phyloP scores from a whole-genome alignment of 23 tunicate species.

The Diplosoma virens region DNA sequence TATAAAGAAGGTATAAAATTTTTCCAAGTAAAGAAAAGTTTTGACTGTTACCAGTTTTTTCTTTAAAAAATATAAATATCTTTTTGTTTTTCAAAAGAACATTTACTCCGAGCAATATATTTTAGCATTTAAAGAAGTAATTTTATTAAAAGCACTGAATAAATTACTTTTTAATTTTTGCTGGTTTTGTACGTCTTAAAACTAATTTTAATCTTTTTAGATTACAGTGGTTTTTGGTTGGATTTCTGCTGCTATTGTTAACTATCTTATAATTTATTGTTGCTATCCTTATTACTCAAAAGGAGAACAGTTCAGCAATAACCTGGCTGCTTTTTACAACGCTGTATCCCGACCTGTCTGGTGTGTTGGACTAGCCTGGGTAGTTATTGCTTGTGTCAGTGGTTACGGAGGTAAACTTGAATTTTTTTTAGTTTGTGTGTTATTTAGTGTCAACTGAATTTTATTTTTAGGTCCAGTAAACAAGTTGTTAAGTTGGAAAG shows the following conservation, averaged over 20 bases:
- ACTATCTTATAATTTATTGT: conserved; percentile 23
- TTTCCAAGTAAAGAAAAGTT: too few species aligned
- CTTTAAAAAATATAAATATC: too few species aligned
- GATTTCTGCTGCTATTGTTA: conserved; percentile 9
- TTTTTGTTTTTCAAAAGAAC: too few species aligned
- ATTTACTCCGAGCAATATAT: too few species aligned
- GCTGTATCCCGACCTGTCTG: conserved; percentile 81
- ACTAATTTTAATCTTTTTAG: too few species aligned
- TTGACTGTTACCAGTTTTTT: too few species aligned
- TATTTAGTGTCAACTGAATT: neutral
- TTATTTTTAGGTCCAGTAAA: conserved; percentile 43
- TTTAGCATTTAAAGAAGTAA: too few species aligned
- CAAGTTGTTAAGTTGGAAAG: conserved; percentile 50
- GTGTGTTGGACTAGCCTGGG: conserved; percentile 75
- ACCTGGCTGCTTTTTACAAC: conserved; percentile 64
- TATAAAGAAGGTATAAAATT: too few species aligned
- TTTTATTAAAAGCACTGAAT: too few species aligned
- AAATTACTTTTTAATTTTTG: too few species aligned
- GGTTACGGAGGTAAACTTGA: conserved; percentile 72
- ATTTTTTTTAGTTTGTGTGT: neutral
- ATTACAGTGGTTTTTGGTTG: conserved; percentile 33
- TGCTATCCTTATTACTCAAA: conserved; percentile 16
- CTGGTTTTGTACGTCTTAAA: too few species aligned
- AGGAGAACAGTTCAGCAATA: neutral
- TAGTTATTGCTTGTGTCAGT: conserved; percentile 67